phyloP scores from a whole-genome alignment of 2,888 invertebrate species.

The Sepioteuthis lessoniana region DNA sequence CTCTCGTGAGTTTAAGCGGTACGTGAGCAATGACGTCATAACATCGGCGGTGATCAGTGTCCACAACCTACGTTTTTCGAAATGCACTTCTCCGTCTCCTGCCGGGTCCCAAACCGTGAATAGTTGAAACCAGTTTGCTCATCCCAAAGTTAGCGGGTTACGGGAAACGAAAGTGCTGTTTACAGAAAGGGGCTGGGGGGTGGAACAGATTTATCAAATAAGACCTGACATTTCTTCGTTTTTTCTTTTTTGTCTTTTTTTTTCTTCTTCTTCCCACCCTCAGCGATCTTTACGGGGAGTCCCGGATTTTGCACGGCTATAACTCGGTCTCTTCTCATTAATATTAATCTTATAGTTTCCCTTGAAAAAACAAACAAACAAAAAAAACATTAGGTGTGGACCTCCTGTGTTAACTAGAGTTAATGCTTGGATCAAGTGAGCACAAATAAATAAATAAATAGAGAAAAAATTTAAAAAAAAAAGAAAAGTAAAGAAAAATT shows the following conservation, averaged over 20 bases:
- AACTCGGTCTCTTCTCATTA: neutral
- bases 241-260: neutral
- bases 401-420: conserved; percentile 33
- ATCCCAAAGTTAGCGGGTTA: no score
- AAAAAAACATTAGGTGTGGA: neutral
- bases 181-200: neutral
- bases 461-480: no score
- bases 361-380: neutral
- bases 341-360: conserved; percentile 3
- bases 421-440: neutral
- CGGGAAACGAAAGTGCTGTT: neutral
- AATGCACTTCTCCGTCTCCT: neutral
- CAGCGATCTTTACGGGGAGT: neutral
- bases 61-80: neutral
- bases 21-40: no score
- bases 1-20: no score
- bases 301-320: conserved; percentile 5
- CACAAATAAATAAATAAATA: no score
- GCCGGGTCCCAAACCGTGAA: neutral
- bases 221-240: neutral
- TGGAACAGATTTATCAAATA: neutral
- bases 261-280: neutral
- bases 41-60: neutral
- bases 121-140: neutral
- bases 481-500: no score